Conservation (phyloP, 2,797 vertebrate genomes). For the Schizopygopsis pylzovi region DNA sequence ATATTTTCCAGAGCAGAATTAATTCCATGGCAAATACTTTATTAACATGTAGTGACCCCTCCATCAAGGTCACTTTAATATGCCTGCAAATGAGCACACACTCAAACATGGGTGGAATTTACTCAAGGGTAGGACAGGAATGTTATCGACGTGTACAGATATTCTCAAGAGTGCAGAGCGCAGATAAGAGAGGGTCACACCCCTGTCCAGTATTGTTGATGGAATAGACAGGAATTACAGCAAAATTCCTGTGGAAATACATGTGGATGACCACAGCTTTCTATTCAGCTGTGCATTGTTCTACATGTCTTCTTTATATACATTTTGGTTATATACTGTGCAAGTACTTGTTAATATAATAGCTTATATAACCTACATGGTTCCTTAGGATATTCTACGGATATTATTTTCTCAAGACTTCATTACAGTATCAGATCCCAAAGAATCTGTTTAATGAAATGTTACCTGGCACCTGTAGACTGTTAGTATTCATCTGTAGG, state of each 20-base stretch:
- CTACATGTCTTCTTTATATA: not conserved
- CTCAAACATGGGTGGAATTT: slow-evolving; percentile 48
- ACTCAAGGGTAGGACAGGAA: slow-evolving; percentile 58
- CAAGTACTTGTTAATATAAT: not conserved
- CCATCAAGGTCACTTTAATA: not conserved
- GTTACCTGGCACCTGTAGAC: slow-evolving; percentile 73
- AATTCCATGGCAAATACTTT: not conserved
- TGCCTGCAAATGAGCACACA: not conserved
- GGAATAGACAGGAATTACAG: slow-evolving; percentile 41
- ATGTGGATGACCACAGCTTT: slow-evolving; percentile 13
- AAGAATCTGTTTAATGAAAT: not conserved
- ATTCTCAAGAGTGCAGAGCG: slow-evolving; percentile 40
- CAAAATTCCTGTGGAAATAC: slow-evolving; percentile 26
- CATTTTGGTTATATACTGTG: not conserved
- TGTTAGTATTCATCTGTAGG: slow-evolving; percentile 73
- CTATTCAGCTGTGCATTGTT: not conserved
- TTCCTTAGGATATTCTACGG: not conserved
- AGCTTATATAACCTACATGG: not conserved
- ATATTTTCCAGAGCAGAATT: slow-evolving; percentile 17
- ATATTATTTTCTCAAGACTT: not conserved
- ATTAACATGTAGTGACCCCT: slow-evolving; percentile 27
- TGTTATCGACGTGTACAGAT: slow-evolving; percentile 57
- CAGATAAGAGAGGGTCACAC: slow-evolving; percentile 56
- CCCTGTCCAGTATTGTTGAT: slow-evolving; percentile 49
- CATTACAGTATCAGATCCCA: not conserved